Percentiles rank a stretch among this genome's conserved stretches.
These are phyloP conservation scores for Panulirus ornatus DNA, from an alignment of 1,140 invertebrate genomes.

Conservation along the genomic window DNA sequence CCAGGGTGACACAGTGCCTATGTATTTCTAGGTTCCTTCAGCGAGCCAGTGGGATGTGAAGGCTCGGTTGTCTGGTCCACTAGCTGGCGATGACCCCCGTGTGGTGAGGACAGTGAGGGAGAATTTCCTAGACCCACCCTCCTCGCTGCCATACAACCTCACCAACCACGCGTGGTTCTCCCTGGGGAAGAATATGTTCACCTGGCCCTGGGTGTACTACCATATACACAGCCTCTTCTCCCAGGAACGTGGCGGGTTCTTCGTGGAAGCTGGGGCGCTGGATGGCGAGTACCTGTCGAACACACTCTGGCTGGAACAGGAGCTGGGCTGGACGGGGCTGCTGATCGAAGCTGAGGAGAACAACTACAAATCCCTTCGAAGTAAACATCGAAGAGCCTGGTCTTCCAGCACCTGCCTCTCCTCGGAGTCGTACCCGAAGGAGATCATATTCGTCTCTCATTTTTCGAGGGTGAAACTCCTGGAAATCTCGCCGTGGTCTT, in stretches of 20 bases:
- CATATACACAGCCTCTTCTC: background rate
- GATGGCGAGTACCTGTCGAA: constrained; percentile 76
- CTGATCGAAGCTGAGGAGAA: constrained; percentile 76
- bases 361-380: constrained; percentile 67
- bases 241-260: constrained; percentile 73
- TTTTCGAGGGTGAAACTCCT: background rate
- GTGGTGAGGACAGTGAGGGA: background rate
- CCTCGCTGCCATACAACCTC: background rate
- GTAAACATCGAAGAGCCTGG: constrained; percentile 76
- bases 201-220: constrained; percentile 13
- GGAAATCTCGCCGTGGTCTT: background rate
- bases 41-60: background rate
- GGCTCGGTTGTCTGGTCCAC: background rate
- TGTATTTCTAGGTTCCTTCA: background rate
- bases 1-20: background rate
- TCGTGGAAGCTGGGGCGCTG: constrained; percentile 73
- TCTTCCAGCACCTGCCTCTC: constrained; percentile 74
- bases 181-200: background rate
- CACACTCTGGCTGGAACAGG: constrained; percentile 76
- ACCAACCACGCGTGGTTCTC: background rate
- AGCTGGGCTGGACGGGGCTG: constrained; percentile 76
- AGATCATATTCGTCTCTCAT: constrained; percentile 9
- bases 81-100: background rate
- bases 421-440: background rate
- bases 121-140: constrained; percentile 9